A percentile compares a stretch with the other conserved stretches of the same genome.
These are phyloP conservation scores for Turdus rufiventris DNA, from an alignment of 2,113 vertebrate genomes.

Conservation along the genomic window DNA sequence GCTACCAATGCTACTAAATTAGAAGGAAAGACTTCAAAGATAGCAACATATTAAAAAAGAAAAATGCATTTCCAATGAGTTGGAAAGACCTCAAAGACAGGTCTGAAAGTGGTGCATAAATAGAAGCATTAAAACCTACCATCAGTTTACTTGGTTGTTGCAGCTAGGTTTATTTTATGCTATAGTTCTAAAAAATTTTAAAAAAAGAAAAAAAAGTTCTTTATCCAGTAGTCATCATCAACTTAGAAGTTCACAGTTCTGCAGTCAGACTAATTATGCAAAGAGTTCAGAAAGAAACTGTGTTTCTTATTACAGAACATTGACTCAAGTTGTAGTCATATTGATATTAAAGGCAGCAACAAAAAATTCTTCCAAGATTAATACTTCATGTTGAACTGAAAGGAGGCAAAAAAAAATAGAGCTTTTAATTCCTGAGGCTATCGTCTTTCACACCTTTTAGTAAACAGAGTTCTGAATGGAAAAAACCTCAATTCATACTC, in stretches of 20 bases:
- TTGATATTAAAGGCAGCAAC: too few species aligned
- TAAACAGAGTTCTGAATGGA: neutral
- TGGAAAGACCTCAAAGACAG: neutral
- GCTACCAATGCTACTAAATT: neutral
- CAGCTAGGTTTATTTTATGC: neutral
- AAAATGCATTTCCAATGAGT: neutral
- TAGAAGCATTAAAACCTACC: neutral
- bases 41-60: neutral
- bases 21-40: neutral
- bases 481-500: neutral
- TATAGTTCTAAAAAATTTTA: neutral
- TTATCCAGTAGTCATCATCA: neutral
- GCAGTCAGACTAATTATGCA: neutral
- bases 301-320: neutral
- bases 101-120: neutral
- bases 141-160: neutral
- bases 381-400: neutral
- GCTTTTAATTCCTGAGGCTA: neutral
- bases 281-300: neutral
- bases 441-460: neutral
- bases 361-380: neutral
- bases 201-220: neutral
- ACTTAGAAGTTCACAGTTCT: neutral
- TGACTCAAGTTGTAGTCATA: neutral
- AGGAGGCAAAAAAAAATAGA: accelerated